Evolutionary conservation across 2,888 invertebrate species (phyloP), one percentile per base, ranked within the genome.

Genomic region (Xylota segnis): DNA sequence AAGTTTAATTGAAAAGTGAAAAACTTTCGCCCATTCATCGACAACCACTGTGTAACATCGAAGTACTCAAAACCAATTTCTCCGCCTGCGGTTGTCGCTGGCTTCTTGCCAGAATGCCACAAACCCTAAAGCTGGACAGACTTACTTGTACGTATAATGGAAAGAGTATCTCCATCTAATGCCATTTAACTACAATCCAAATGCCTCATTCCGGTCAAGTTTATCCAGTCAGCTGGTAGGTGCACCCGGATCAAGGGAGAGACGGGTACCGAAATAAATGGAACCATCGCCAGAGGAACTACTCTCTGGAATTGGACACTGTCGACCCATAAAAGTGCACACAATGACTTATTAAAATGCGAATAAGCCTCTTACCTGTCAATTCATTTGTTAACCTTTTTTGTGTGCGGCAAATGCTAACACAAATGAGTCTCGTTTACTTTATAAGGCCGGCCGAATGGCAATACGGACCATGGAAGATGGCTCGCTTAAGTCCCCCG

Each of bases 331-430:
- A 78, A 70, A 63, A 45, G 52, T 72, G 63, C 29, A 68, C 68
- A 71, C 72, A 86, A 82, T 86, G 82, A 61, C 72, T 72, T 77
- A 82, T 86, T 72, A 86, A 81, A 82, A 81, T 86, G 66, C 82
- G 72, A 86, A 68, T 72, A 56, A 68, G 81, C 54, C 61, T 81
- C 56, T 61, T 77, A 82, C 76, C 86, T 86, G 86, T 77, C 86
- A 81, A 84, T 71, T 71, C 81, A 66, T 54, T 76, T 76, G 71
- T 66, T 84, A 61, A 70, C 77, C 63, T 59, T 45, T 66, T 77
- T 61, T 54, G 37, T 66, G 50, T 70, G 23, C 68, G 23, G 23
- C 61, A 58, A 70, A 63, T 58, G 23, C 58, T 29, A 63, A 76
- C 82, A 71, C 58, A 82, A 81, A 77, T 72, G 66, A 54, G 59